Evolutionary conservation across 2,797 vertebrate species (phyloP).

Genomic region (Eptatretus atami): DNA sequence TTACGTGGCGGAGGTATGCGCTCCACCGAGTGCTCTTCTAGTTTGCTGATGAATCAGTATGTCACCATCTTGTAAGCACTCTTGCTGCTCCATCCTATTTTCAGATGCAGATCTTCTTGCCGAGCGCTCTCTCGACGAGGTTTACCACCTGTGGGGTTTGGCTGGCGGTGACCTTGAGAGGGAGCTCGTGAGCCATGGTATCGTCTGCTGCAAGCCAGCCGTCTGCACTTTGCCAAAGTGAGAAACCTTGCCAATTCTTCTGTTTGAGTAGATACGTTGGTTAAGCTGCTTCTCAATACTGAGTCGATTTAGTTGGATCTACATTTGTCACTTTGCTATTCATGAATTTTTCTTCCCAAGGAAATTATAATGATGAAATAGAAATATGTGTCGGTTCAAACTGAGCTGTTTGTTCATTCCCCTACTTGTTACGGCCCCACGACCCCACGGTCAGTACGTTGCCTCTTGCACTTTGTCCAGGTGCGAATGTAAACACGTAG

Average conservation of each 20-base stretch:
- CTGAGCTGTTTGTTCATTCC: slow-evolving; percentile 1
- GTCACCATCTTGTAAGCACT: too few relatives aligned
- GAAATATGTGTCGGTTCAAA: not conserved
- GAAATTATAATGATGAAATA: not conserved
- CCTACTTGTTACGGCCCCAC: not conserved
- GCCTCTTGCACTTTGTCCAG: too few relatives aligned
- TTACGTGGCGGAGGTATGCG: too few relatives aligned
- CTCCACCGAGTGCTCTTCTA: too few relatives aligned
- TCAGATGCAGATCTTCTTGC: slow-evolving; percentile 31
- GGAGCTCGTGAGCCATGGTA: slow-evolving; percentile 77
- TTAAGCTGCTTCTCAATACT: too few relatives aligned
- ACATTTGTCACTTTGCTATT: too few relatives aligned
- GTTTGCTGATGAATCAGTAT: too few relatives aligned
- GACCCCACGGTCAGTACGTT: too few relatives aligned
- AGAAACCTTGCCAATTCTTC: slow-evolving; percentile 8
- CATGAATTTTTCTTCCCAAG: not conserved
- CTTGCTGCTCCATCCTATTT: too few relatives aligned
- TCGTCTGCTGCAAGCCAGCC: slow-evolving; percentile 79
- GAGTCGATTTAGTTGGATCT: too few relatives aligned
- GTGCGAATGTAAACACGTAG: too few relatives aligned
- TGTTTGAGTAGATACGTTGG: not conserved
- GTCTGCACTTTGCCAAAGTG: slow-evolving; percentile 84
- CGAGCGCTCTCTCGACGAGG: slow-evolving; percentile 64
- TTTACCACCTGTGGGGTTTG: slow-evolving; percentile 89
- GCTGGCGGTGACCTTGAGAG: slow-evolving; percentile 92